phyloP scores from a whole-genome alignment of 2,888 invertebrate genomes.

The Maniola hyperantus region DNA sequence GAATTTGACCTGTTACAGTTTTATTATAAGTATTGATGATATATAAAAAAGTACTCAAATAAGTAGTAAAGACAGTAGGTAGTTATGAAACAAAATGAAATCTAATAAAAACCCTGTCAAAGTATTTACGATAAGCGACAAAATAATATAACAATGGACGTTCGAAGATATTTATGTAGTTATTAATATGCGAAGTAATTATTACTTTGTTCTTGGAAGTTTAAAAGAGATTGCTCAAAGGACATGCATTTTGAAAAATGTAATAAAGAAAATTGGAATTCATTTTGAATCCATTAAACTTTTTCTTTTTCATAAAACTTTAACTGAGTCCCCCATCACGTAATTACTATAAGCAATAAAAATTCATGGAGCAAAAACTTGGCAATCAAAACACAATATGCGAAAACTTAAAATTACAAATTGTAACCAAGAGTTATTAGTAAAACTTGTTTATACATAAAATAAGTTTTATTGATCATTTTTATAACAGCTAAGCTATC shows the following conservation, averaged over 20 bases:
- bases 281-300: neutral
- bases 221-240: too few species aligned
- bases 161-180: neutral
- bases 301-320: neutral
- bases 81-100: too few species aligned
- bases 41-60: too few species aligned
- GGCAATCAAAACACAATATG: conserved; percentile 3
- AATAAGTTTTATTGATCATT: neutral
- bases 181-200: too few species aligned
- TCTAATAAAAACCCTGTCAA: too few species aligned
- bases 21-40: too few species aligned
- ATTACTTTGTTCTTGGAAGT: too few species aligned
- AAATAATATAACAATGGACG: too few species aligned
- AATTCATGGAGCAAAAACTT: conserved; percentile 1
- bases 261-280: neutral
- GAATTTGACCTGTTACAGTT: too few species aligned
- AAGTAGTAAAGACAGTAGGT: too few species aligned
- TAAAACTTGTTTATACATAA: conserved; percentile 4
- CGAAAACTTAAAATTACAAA: neutral
- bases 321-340: neutral
- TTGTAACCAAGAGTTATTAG: neutral
- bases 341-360: neutral
- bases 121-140: too few species aligned
- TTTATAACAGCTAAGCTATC: conserved; percentile 3
- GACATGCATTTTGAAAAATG: too few species aligned